phyloP scores from a whole-genome alignment of 2,888 invertebrate genomes.

The Agrypnus murinus region DNA sequence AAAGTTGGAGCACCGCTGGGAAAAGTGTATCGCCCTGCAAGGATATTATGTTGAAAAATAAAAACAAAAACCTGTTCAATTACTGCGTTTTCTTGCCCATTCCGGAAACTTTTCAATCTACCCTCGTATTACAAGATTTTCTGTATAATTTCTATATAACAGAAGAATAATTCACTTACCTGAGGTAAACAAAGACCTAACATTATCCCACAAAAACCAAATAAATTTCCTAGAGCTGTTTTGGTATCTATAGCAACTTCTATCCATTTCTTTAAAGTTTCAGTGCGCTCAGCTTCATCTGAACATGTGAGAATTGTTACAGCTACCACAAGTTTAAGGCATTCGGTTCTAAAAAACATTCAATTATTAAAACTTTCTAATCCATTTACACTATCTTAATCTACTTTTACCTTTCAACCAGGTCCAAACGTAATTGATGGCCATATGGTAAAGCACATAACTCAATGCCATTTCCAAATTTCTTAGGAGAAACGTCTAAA shows the following conservation, averaged over 20 bases:
- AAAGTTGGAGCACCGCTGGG: no score
- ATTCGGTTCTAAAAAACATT: slow-evolving; percentile 80
- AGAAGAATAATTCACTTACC: slow-evolving; percentile 71
- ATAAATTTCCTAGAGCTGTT: slow-evolving; percentile 92
- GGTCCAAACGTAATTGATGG: slow-evolving; percentile 85
- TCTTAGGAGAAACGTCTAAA: slow-evolving; percentile 69
- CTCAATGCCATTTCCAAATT: slow-evolving; percentile 83
- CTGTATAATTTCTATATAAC: background rate
- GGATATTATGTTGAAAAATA: no score
- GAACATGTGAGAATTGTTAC: slow-evolving; percentile 91
- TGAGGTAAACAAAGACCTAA: slow-evolving; percentile 91
- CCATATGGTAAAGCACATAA: slow-evolving; percentile 92
- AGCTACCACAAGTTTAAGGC: slow-evolving; percentile 89
- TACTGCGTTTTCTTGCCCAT: no score
- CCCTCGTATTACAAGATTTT: no score
- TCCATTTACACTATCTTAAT: background rate
- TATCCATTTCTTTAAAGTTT: slow-evolving; percentile 94
- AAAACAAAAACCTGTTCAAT: no score
- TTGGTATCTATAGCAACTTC: slow-evolving; percentile 93
- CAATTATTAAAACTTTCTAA: slow-evolving; percentile 12
- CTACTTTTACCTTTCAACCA: slow-evolving; percentile 86
- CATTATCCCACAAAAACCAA: slow-evolving; percentile 94
- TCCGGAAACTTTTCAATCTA: no score
- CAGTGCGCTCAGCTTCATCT: slow-evolving; percentile 88
- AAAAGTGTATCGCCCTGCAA: no score